These are phyloP conservation scores for Lepus europaeus DNA, from an alignment of 2,113 vertebrate species.

Conservation along the genomic window DNA sequence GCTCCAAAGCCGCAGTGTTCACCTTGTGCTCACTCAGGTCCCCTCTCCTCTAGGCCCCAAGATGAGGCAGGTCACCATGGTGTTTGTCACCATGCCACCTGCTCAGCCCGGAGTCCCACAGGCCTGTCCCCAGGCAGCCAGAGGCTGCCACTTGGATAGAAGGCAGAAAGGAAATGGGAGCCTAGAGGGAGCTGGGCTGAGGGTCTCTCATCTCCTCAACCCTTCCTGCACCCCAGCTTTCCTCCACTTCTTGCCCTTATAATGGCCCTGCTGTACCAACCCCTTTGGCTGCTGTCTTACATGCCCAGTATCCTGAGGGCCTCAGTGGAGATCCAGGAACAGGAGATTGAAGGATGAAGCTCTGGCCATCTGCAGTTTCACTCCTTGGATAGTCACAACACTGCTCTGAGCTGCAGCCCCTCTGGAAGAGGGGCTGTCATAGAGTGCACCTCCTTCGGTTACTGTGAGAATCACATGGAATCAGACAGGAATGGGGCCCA, in stretches of 20 bases:
- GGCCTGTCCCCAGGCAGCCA: slow-evolving; percentile 56
- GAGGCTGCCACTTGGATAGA: slow-evolving; percentile 29
- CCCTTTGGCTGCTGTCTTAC: not conserved
- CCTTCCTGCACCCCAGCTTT: not conserved
- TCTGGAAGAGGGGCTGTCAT: not conserved
- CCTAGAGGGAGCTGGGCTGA: not conserved
- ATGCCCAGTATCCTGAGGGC: not conserved
- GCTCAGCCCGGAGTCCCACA: slow-evolving; percentile 41
- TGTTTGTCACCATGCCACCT: slow-evolving; percentile 20
- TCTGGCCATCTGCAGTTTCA: not conserved
- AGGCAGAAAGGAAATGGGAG: slow-evolving; percentile 32
- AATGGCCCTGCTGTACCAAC: not conserved
- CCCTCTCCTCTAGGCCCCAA: not conserved
- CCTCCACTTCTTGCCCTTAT: not conserved
- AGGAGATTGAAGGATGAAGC: not conserved
- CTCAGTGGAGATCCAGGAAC: not conserved
- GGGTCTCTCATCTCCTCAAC: not conserved
- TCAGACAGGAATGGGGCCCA: fast-evolving
- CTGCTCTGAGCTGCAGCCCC: not conserved
- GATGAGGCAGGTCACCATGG: slow-evolving; percentile 65
- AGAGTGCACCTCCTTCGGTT: not conserved
- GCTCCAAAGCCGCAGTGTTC: not conserved
- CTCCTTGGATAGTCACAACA: not conserved
- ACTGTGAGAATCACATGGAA: not conserved
- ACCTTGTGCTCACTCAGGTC: not conserved